Evolutionary conservation across 92 coral and sea anemone species (phyloP).

Genomic region (Phenganax stokvisi): DNA sequence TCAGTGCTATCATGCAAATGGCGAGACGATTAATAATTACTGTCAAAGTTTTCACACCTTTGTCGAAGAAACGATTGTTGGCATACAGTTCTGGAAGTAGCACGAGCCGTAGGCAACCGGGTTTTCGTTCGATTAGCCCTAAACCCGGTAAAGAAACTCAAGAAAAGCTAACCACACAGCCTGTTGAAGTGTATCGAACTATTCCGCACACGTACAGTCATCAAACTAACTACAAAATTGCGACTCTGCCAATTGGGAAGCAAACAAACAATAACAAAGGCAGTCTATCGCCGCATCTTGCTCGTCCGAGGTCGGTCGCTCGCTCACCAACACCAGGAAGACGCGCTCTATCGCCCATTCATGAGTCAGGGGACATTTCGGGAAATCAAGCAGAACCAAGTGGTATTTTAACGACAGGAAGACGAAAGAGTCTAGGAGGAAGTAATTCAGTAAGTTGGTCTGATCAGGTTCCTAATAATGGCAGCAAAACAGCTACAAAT

Average conservation of each 20-base stretch:
- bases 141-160: not conserved
- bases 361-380: constrained; percentile 61
- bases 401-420: constrained; percentile 59
- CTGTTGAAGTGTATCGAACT: not conserved
- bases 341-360: constrained; percentile 87
- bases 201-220: constrained; percentile 58
- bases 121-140: not conserved
- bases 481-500: not conserved
- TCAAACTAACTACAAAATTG: constrained; percentile 91
- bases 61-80: constrained; percentile 60
- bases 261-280: constrained; percentile 59
- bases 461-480: constrained; percentile 57
- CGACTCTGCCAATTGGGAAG: constrained; percentile 93
- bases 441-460: constrained; percentile 97
- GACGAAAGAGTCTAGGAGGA: constrained; percentile 72
- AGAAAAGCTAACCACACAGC: not conserved
- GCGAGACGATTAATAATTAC: constrained; percentile 85
- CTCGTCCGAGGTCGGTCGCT: constrained; percentile 52
- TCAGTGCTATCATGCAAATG: constrained; percentile 99
- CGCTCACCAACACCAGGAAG: constrained; percentile 83
- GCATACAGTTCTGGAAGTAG: constrained; percentile 63
- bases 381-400: constrained; percentile 58
- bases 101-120: constrained; percentile 10
- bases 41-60: constrained; percentile 93
- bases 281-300: constrained; percentile 32